Evolutionary conservation across 2,113 vertebrate species (phyloP).

Genomic region (Etheostoma spectabile): DNA sequence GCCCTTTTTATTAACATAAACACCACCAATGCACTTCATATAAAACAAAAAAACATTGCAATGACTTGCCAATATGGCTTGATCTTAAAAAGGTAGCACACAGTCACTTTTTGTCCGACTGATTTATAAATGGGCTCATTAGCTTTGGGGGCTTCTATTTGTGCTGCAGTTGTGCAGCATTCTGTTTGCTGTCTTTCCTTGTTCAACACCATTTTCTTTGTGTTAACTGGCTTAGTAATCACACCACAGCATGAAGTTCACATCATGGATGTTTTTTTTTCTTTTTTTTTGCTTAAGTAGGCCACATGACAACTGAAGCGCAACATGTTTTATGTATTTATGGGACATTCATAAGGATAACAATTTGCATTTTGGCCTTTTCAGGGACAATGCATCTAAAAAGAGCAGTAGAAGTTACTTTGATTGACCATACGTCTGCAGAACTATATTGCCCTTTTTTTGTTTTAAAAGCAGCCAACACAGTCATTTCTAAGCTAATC

Average conservation of each 20-base stretch:
- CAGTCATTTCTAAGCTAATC: constrained; percentile 39
- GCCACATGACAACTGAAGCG: constrained; percentile 5
- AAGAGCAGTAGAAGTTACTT: constrained; percentile 16
- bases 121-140: constrained; percentile 57
- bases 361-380: background rate
- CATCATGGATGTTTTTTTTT: constrained; percentile 7
- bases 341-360: background rate
- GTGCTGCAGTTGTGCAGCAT: constrained; percentile 25
- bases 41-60: background rate
- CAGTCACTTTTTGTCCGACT: constrained; percentile 27
- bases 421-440: constrained; percentile 17
- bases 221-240: constrained; percentile 44
- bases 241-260: constrained; percentile 52
- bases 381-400: constrained; percentile 15
- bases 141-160: constrained; percentile 69
- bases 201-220: constrained; percentile 29
- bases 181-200: constrained; percentile 41
- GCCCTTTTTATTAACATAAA: constrained; percentile 1
- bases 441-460: constrained; percentile 10
- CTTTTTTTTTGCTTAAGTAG: constrained; percentile 32
- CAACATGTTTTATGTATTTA: constrained; percentile 24
- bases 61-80: constrained; percentile 18
- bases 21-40: background rate
- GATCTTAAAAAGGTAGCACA: constrained; percentile 32
- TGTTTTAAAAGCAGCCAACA: constrained; percentile 5